Percentiles rank a stretch among this genome's conserved stretches.
These are phyloP conservation scores for Acanthosepion esculentum DNA, from an alignment of 2,888 invertebrate species.

Conservation along the genomic window DNA sequence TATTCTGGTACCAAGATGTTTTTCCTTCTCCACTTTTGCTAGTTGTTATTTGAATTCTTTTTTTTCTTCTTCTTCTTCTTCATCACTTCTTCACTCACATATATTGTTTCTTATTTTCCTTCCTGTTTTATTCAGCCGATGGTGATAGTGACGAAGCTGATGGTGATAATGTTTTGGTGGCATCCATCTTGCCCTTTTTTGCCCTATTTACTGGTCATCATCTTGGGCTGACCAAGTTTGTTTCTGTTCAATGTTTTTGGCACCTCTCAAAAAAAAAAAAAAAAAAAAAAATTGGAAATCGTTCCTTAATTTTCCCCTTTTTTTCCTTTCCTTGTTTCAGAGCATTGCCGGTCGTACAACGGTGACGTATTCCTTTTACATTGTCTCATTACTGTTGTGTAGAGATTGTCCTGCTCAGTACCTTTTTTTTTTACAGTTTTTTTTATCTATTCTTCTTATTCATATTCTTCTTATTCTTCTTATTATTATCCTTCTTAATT, in stretches of 20 bases:
- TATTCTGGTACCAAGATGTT: too few relatives aligned
- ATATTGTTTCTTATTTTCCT: not conserved
- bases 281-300: not conserved
- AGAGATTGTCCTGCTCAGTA: slow-evolving; percentile 43
- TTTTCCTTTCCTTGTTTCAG: slow-evolving; percentile 46
- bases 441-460: not conserved
- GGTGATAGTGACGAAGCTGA: not conserved
- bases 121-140: not conserved
- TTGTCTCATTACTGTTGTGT: slow-evolving; percentile 41
- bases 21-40: not conserved
- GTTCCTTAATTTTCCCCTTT: slow-evolving; percentile 2
- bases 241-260: slow-evolving; percentile 8
- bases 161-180: not conserved
- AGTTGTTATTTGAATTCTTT: not conserved
- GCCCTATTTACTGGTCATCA: not conserved
- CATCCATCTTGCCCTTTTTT: not conserved
- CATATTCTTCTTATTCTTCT: not conserved
- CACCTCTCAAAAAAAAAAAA: not conserved
- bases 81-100: too few relatives aligned
- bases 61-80: not conserved
- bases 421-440: not conserved
- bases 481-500: not conserved
- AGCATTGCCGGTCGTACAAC: slow-evolving; percentile 45
- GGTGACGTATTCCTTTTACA: slow-evolving; percentile 45
- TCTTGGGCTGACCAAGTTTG: not conserved